Base-by-base conservation (phyloP, 2,888 invertebrate genomes). In the Limenitis arthemis region DNA sequence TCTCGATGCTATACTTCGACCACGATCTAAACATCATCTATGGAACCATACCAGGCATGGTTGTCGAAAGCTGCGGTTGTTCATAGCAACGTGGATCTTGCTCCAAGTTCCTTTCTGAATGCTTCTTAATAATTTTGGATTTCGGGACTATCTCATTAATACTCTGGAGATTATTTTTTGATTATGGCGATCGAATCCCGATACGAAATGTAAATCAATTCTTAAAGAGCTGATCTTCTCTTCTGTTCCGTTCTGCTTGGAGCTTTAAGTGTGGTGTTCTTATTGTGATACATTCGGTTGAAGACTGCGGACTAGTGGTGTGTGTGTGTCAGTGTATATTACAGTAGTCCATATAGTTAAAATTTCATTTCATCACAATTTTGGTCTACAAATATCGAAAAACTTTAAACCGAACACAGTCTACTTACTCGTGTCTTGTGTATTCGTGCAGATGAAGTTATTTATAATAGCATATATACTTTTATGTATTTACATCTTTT, bases 1-100 rank as follows among this genome's bases (percentile, higher is more conserved):
- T 98, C 61, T 93, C 94, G 37, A 94, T 98, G 92, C 88, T 98
- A 58, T 97, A 97, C 76, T 97, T 96, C 79, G 95, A 97, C 77
- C 91, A 93, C 65, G 93, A 96, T 65, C 88, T 91, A 65, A 95
- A 94, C 75, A 93, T 98, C 69, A 93, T 97, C 65, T 93, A 93
- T 74, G 94, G 95, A 62, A 91, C 92, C 57, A 89, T 98, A 64
- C 96, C 96, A 6, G 95, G 96, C 29, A 98, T 98, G 97, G 94
- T 97, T 53, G 97, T 97, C 37, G 95, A 96, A 64, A 90, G 93
- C 70, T 98, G 97, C 76, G 96, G 96, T 48, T 98, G 97, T 79
- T 93, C 95, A 85, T 97, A 86, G 82, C 80, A 68, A 69, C 68
- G 59, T n/a, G 29, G 5, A 12, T n/a, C 8, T 8, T 28, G 49